phyloP scores from a whole-genome alignment of 2,113 vertebrate genomes.

The Chamaea fasciata region DNA sequence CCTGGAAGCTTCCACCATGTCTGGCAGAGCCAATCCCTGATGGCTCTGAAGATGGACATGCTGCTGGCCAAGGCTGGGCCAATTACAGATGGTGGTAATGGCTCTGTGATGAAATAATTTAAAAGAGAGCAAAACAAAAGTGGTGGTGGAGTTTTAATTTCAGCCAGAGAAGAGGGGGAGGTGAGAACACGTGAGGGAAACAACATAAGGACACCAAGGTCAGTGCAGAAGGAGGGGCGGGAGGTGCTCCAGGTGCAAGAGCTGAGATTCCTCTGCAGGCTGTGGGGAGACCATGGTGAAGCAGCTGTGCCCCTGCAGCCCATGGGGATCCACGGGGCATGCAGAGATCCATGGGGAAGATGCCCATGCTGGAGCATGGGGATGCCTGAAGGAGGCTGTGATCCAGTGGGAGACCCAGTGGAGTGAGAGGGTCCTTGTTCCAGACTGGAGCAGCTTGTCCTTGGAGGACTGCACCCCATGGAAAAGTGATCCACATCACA shows the following conservation, averaged over 20 bases:
- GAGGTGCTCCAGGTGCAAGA: fast-evolving
- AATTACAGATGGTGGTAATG: too few relatives aligned
- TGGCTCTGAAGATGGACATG: neutral
- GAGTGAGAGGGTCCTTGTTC: neutral
- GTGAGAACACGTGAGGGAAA: neutral
- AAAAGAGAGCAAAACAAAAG: neutral
- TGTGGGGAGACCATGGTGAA: neutral
- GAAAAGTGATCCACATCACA: too few relatives aligned
- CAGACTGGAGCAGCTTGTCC: neutral
- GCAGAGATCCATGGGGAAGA: neutral
- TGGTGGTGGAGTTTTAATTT: neutral
- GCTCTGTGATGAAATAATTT: neutral
- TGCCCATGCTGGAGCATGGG: fast-evolving
- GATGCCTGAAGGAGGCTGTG: neutral
- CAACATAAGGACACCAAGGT: neutral
- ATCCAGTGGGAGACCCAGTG: neutral
- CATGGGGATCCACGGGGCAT: neutral
- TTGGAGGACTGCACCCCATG: neutral
- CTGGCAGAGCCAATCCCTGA: neutral
- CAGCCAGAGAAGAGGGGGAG: neutral
- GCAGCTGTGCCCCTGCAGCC: neutral
- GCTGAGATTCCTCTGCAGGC: neutral
- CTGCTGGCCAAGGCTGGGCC: neutral
- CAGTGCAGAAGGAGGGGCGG: neutral
- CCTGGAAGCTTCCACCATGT: neutral